Evolutionary conservation across 2,113 vertebrate species (phyloP), one percentile per base, ranked within the genome.

Genomic region (Theristicus caerulescens): DNA sequence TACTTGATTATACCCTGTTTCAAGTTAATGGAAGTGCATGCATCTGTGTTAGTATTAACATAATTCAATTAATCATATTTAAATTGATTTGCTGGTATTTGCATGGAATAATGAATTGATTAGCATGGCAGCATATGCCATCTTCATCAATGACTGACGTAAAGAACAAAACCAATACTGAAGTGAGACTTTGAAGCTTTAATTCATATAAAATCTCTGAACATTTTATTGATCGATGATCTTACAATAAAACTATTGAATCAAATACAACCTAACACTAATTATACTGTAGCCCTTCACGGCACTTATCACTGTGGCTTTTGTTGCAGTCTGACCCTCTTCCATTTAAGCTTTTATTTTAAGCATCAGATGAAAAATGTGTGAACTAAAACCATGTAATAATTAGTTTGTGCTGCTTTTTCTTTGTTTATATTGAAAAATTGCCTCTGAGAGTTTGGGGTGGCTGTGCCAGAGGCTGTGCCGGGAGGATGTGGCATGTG

Each of bases 61-160:
- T 69, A 92, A 94, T 59, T 74, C 61, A 94, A 38, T 93, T 91
- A 87, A 84, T 78, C 55, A 52, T 44, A 92, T 92, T 95, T 83
- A 82, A 87, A 94, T 84, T 69, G 67, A 73, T 96, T 96, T 97
- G 58, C 71, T 86, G 42, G 72, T 86, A 93, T 93, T 95, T 94
- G 59, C 55, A 64, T 47, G 55, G 67, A 90, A 79, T 94, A 94
- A 91, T 86, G 31, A 92, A 84, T 76, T 88, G 29, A 80, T 88
- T 88, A 96, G 69, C 40, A 52, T 31, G 66, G 49, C 22, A 91
- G 69, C 36, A 72, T 82, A 49, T 79, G 57, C 34, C 40, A 79
- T 59, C 57, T 92, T 92, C 36, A 83, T 86, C 72, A 79, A 91
- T 71, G 67, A 78, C 31, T 86, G 36, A 59, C 64, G 81, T 74